phyloP scores from a whole-genome alignment of 2,797 vertebrate genomes.

The Microcaecilia unicolor region DNA sequence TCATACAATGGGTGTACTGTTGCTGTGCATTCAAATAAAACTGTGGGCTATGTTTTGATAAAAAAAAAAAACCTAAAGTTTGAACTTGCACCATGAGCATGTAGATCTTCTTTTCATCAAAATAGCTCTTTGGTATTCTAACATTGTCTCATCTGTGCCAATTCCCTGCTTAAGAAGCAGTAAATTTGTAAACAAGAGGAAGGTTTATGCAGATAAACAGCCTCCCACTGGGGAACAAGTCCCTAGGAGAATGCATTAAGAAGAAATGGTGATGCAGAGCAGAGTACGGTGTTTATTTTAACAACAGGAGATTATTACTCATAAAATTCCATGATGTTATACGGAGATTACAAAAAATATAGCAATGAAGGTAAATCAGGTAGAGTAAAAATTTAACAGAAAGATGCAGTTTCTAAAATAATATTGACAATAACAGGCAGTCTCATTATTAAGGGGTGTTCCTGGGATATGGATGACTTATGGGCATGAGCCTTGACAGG shows the following conservation, averaged over 20 bases:
- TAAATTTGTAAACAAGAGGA: slow-evolving; percentile 35
- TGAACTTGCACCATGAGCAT: too few species aligned
- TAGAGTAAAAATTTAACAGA: slow-evolving; percentile 24
- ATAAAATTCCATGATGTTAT: slow-evolving; percentile 28
- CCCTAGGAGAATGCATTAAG: slow-evolving; percentile 33
- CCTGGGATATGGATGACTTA: too few species aligned
- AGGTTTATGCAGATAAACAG: slow-evolving; percentile 37
- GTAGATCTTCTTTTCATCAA: too few species aligned
- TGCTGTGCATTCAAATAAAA: too few species aligned
- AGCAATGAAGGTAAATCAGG: slow-evolving; percentile 32
- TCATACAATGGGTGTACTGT: too few species aligned
- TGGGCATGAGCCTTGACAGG: too few species aligned
- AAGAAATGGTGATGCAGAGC: slow-evolving; percentile 34
- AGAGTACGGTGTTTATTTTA: slow-evolving; percentile 39
- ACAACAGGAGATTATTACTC: slow-evolving; percentile 32
- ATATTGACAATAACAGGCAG: slow-evolving; percentile 17
- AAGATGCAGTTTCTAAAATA: slow-evolving; percentile 23
- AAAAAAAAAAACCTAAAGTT: too few species aligned
- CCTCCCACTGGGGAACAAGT: slow-evolving; percentile 27
- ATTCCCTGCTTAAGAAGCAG: slow-evolving; percentile 25
- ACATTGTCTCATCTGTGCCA: too few species aligned
- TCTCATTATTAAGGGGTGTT: too few species aligned
- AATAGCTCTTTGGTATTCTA: too few species aligned
- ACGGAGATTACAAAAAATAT: slow-evolving; percentile 29
- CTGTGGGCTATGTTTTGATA: too few species aligned